Evolutionary conservation across 2,888 invertebrate genomes (phyloP).

Genomic region (Ennomos fuscantarius): DNA sequence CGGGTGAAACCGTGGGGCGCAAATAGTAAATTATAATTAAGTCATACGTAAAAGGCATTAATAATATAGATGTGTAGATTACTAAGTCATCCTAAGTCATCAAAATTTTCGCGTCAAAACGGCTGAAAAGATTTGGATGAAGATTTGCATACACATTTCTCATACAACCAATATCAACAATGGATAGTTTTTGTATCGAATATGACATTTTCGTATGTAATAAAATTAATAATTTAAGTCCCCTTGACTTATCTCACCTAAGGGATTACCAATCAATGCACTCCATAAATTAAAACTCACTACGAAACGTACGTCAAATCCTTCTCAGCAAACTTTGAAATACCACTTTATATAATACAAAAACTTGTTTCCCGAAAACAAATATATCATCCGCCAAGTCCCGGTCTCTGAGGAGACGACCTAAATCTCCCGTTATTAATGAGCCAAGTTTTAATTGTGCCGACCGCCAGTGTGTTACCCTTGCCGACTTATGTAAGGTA

Average conservation of each 20-base stretch:
- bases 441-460: conserved; percentile 74
- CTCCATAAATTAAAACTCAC: conserved; percentile 17
- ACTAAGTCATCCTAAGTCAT: conserved; percentile 30
- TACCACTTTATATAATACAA: conserved; percentile 43
- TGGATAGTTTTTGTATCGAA: too few species aligned
- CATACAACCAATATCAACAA: too few species aligned
- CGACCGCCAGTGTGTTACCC: conserved; percentile 46
- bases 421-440: conserved; percentile 71
- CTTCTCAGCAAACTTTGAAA: conserved; percentile 17
- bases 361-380: conserved; percentile 46
- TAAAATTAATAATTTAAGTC: too few species aligned
- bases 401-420: conserved; percentile 48
- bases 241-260: neutral
- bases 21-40: too few species aligned
- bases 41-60: conserved; percentile 21
- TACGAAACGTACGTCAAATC: conserved; percentile 6
- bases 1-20: too few species aligned
- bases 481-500: conserved; percentile 37
- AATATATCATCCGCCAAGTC: conserved; percentile 43
- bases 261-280: conserved; percentile 15
- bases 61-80: conserved; percentile 31
- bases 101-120: conserved; percentile 31
- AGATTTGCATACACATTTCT: too few species aligned
- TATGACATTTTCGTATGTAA: too few species aligned
- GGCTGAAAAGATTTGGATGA: too few species aligned